Evolutionary conservation across 2,888 invertebrate species (phyloP).

Genomic region (Pilophorus perplexus): DNA sequence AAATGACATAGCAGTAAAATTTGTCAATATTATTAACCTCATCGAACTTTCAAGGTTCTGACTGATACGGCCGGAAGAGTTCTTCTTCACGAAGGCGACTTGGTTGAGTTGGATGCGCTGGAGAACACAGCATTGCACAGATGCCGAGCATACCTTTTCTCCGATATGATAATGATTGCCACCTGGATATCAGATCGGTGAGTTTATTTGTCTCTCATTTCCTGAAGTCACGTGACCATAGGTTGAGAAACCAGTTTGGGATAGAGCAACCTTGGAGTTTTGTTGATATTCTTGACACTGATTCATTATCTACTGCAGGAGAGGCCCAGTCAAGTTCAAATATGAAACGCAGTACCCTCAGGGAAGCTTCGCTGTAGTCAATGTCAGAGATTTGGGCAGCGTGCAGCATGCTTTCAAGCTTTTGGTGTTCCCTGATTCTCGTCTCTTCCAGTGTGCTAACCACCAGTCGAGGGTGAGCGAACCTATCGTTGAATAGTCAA

Average conservation of each 20-base stretch:
- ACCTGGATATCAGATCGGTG: slow-evolving; percentile 69
- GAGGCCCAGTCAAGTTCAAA: slow-evolving; percentile 77
- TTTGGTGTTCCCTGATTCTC: slow-evolving; percentile 87
- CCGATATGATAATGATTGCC: slow-evolving; percentile 87
- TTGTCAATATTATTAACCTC: too few relatives aligned
- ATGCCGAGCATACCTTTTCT: slow-evolving; percentile 88
- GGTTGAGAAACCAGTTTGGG: neutral
- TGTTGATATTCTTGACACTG: too few relatives aligned
- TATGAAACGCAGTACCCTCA: slow-evolving; percentile 81
- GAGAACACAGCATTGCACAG: slow-evolving; percentile 82
- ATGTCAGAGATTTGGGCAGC: slow-evolving; percentile 84
- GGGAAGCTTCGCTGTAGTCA: slow-evolving; percentile 88
- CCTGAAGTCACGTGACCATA: neutral
- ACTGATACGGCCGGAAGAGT: slow-evolving; percentile 72
- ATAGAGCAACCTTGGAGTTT: too few relatives aligned
- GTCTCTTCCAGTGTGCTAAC: slow-evolving; percentile 82
- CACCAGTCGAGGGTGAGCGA: slow-evolving; percentile 54
- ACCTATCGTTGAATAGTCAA: too few relatives aligned
- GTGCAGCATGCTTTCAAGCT: slow-evolving; percentile 92
- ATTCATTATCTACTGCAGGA: slow-evolving; percentile 51
- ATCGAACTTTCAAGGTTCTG: too few relatives aligned
- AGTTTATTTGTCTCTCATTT: neutral
- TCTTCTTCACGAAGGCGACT: slow-evolving; percentile 86
- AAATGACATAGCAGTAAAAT: too few relatives aligned
- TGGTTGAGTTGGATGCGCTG: slow-evolving; percentile 83